phyloP scores from a whole-genome alignment of 2,888 invertebrate genomes.

The Podabrus alpinus region DNA sequence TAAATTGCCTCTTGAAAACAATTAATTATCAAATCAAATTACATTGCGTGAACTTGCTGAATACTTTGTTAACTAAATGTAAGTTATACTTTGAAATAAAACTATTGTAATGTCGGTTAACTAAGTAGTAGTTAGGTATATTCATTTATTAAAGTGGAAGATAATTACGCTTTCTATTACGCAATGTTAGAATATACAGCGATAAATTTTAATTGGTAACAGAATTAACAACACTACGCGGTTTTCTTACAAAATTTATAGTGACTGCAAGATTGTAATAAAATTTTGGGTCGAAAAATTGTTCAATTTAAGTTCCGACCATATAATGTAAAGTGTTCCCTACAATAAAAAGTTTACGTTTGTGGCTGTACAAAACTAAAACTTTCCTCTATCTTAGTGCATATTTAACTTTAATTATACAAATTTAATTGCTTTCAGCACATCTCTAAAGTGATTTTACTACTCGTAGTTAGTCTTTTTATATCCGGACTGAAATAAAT shows the following conservation, averaged over 20 bases:
- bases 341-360: not conserved
- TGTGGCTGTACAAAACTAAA: not conserved
- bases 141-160: constrained; percentile 3
- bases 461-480: not conserved
- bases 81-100: not conserved
- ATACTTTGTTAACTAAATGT: not conserved
- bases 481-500: not conserved
- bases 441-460: not conserved
- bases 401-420: not conserved
- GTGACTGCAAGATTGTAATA: constrained; percentile 5
- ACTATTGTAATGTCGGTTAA: not conserved
- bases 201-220: constrained; percentile 13
- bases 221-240: constrained; percentile 15
- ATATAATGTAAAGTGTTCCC: not conserved
- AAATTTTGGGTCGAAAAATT: constrained; percentile 6
- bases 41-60: not conserved
- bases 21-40: constrained; percentile 11
- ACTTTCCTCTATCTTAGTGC: not conserved
- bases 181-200: constrained; percentile 8
- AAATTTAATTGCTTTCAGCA: not conserved
- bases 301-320: not conserved
- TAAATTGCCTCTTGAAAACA: constrained; percentile 7
- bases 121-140: not conserved
- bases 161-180: constrained; percentile 12
- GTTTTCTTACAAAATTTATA: constrained; percentile 18